Conservation (phyloP, 2,113 vertebrate genomes). For the Halcyon senegalensis region DNA sequence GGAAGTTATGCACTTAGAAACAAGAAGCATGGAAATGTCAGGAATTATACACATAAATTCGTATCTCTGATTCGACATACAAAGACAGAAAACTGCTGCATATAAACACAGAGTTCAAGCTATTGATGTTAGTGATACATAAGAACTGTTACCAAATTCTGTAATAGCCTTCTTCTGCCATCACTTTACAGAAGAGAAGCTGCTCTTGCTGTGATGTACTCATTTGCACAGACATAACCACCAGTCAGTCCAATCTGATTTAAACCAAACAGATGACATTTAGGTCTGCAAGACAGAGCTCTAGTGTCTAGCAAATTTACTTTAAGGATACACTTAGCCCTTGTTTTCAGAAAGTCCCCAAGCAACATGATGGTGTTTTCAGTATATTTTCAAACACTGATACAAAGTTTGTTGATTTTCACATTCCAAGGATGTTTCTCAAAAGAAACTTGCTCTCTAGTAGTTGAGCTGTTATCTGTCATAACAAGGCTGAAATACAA, state of each 20-base stretch:
- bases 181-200: background rate
- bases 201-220: background rate
- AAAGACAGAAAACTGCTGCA: background rate
- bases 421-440: background rate
- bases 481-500: slow-evolving; percentile 16
- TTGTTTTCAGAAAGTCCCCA: background rate
- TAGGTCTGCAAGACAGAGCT: background rate
- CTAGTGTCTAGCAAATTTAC: background rate
- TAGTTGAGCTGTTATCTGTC: slow-evolving; percentile 18
- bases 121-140: accelerated
- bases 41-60: accelerated
- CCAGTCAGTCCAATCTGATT: background rate
- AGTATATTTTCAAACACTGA: background rate
- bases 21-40: background rate
- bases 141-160: background rate
- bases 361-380: background rate
- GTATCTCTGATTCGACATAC: background rate
- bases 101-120: background rate
- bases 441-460: background rate
- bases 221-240: background rate
- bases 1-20: background rate
- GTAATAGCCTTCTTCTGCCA: background rate
- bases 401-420: background rate
- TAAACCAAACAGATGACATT: background rate
- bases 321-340: background rate